phyloP scores from a whole-genome alignment of 2,113 vertebrate species.

The Leucopsar rothschildi region DNA sequence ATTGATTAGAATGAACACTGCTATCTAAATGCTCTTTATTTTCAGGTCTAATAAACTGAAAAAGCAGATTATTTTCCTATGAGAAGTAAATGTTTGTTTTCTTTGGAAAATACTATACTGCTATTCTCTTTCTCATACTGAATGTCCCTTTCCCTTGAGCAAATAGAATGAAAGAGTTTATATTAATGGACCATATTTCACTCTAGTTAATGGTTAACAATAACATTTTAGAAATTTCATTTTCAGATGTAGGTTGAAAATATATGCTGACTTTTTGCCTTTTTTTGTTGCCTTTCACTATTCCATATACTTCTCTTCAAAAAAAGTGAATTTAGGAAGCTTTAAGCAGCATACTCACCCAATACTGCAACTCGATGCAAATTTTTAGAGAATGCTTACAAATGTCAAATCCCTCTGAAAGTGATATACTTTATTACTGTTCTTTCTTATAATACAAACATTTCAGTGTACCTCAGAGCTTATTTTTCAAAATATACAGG shows the following conservation, averaged over 20 bases:
- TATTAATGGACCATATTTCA: background rate
- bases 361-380: constrained; percentile 19
- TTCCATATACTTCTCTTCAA: background rate
- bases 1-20: constrained; percentile 51
- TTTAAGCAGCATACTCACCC: background rate
- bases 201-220: background rate
- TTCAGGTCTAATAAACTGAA: constrained; percentile 41
- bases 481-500: constrained; percentile 14
- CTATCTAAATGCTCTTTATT: constrained; percentile 53
- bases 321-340: background rate
- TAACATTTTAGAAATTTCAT: constrained; percentile 4
- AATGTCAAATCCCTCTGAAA: constrained; percentile 51
- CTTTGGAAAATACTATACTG: constrained; percentile 29
- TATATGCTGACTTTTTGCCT: background rate
- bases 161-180: background rate
- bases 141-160: background rate
- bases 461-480: constrained; percentile 31
- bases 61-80: background rate
- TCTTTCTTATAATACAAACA: constrained; percentile 63
- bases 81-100: constrained; percentile 24
- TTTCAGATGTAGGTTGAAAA: background rate
- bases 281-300: background rate
- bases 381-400: constrained; percentile 51
- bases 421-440: constrained; percentile 53
- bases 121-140: constrained; percentile 19